phyloP scores from a whole-genome alignment of 2,888 invertebrate species.

The Lepidonotus clava region DNA sequence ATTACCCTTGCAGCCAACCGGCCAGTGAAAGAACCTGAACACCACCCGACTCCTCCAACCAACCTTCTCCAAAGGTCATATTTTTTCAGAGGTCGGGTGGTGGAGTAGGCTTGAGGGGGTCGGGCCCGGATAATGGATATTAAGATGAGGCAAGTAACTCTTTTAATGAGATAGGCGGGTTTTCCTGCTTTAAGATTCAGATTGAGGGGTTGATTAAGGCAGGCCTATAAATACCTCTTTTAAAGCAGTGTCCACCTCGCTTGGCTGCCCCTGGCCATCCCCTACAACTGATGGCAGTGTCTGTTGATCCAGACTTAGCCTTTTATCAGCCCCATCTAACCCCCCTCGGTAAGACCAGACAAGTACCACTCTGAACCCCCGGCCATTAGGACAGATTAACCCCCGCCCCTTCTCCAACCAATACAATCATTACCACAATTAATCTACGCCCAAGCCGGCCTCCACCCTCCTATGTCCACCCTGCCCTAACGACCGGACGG shows the following conservation, averaged over 20 bases:
- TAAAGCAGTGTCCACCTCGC: not conserved
- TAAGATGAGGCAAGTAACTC: conserved; percentile 15
- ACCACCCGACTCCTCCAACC: not conserved
- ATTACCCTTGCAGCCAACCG: conserved; percentile 14
- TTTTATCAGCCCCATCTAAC: conserved; percentile 36
- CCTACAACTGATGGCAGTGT: conserved; percentile 21
- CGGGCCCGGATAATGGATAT: not conserved
- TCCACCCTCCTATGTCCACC: not conserved
- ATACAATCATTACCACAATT: conserved; percentile 48
- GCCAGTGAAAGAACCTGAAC: not conserved
- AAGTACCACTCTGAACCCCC: conserved; percentile 16
- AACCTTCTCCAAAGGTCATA: not conserved
- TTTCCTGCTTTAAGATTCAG: conserved; percentile 41
- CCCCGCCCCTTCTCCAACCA: conserved; percentile 43
- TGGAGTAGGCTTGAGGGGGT: not conserved
- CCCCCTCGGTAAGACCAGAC: conserved; percentile 37
- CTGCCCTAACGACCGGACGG: conserved; percentile 8
- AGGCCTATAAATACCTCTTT: conserved; percentile 8
- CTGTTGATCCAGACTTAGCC: conserved; percentile 44
- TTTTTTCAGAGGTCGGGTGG: conserved; percentile 1
- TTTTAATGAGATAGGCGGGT: conserved; percentile 41
- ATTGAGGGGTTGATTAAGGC: conserved; percentile 30
- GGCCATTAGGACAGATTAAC: conserved; percentile 43
- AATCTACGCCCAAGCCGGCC: conserved; percentile 17
- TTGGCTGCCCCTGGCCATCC: too few relatives aligned